Base-by-base conservation (phyloP, 2,797 vertebrate species). In the Tragopan temminckii region DNA sequence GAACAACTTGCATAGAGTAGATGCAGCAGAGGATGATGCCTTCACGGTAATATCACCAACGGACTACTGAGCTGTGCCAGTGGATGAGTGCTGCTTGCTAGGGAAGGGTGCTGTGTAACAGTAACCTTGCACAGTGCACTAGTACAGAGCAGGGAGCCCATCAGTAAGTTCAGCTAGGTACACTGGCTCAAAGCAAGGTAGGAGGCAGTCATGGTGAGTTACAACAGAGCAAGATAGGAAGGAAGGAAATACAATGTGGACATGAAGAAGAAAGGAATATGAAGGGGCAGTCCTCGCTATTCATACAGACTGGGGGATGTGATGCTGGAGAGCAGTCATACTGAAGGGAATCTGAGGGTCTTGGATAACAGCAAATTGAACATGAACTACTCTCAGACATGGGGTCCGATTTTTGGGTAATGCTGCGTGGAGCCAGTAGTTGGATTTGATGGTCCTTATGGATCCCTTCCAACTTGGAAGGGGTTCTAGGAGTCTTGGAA, bases 121-220 rank as follows among this genome's bases (percentile, higher is more conserved):
- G 13, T 2, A 4, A 4, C 1, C 1, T 7, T 16, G 17, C 5
- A 1, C 24, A 55, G 25, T 0, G 15, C 16, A 5, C 52, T 46
- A n/a, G 62, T 17, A 57, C 24, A 7, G 20, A 53, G 5, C 31
- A 63, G 66, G 21, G 40, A 78, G 20, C 23, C 33, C 58, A 78
- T 46, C n/a, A 71, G 29, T 3, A 29, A 24, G 11, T 1, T 27
- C 42, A 64, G 16, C 19, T 29, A 33, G 21, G n/a, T 8, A 5
- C 0, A 1, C 9, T n/a, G 64, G 48, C 15, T 43, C 53, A 38
- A 57, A 27, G 29, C 42, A 35, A 17, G n/a, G 15, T 1, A 42
- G n/a, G 19, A 68, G 11, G 19, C 24, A n/a, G 59, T 5, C 14
- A 57, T 27, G 64, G 67, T 58, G 18, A 59, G 64, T 35, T 61